Evolutionary conservation across 2,797 vertebrate species (phyloP).

Genomic region (Malurus splendens): DNA sequence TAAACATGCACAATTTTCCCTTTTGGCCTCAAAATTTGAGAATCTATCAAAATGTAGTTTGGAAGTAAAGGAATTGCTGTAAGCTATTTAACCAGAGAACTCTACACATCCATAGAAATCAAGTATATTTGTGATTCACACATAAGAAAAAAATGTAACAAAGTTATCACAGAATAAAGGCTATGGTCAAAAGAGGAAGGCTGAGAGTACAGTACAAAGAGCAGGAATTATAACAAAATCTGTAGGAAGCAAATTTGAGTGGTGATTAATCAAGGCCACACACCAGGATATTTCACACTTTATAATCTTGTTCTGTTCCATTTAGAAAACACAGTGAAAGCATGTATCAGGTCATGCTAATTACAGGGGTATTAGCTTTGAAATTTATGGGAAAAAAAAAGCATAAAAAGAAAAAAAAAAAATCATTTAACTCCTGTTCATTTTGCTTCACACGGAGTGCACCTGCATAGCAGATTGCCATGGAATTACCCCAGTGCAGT

Average conservation of each 20-base stretch:
- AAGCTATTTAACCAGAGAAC: neutral
- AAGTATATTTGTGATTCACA: neutral
- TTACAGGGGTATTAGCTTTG: neutral
- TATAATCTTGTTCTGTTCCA: neutral
- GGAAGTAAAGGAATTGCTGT: neutral
- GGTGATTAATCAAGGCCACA: neutral
- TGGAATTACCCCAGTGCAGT: neutral
- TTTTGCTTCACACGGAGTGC: neutral
- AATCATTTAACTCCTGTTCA: neutral
- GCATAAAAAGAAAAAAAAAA: neutral
- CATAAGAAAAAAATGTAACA: neutral
- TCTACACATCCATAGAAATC: neutral
- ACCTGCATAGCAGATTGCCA: neutral
- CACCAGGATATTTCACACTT: neutral
- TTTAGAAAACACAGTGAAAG: neutral
- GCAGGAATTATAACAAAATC: neutral
- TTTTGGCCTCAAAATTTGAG: neutral
- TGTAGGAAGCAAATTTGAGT: neutral
- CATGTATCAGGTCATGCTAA: neutral
- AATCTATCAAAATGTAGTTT: neutral
- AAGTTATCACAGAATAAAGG: neutral
- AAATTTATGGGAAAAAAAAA: neutral
- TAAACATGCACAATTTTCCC: neutral
- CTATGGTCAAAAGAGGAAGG: neutral
- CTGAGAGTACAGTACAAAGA: neutral